These are phyloP conservation scores for Hemistola chrysoprasaria DNA, from an alignment of 2,888 invertebrate genomes.

Conservation along the genomic window DNA sequence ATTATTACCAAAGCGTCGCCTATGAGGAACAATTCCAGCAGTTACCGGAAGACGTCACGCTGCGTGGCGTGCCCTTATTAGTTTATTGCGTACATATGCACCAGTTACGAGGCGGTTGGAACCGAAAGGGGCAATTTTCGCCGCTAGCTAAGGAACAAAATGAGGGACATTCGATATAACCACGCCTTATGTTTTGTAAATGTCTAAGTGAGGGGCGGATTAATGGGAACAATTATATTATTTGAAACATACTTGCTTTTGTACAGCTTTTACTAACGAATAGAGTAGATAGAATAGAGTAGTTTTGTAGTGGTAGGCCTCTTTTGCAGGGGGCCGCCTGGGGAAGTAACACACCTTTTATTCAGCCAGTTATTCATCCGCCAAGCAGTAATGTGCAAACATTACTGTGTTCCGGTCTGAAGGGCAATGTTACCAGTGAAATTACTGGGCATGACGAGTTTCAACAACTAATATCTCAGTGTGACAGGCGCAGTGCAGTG, in stretches of 20 bases:
- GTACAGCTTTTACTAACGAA: too few species aligned
- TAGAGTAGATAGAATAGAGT: too few species aligned
- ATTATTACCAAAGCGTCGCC: not conserved
- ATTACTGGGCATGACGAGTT: too few species aligned
- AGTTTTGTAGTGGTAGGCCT: too few species aligned
- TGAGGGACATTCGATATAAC: conserved; percentile 61
- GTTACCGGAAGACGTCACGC: conserved; percentile 68
- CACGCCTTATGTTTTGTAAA: conserved; percentile 67
- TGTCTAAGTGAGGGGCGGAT: conserved; percentile 41
- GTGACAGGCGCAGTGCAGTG: too few species aligned
- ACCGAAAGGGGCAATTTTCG: conserved; percentile 68
- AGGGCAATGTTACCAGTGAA: too few species aligned
- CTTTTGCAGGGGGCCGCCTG: too few species aligned
- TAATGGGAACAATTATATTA: conserved; percentile 25
- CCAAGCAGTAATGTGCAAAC: too few species aligned
- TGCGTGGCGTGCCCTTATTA: conserved; percentile 56
- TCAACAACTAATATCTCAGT: too few species aligned
- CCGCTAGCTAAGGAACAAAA: conserved; percentile 56
- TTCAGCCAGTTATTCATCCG: too few species aligned
- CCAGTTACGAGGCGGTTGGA: conserved; percentile 59
- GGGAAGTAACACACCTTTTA: too few species aligned
- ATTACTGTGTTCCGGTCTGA: too few species aligned
- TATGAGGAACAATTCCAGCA: conserved; percentile 22
- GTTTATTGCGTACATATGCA: conserved; percentile 64
- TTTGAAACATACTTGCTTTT: conserved; percentile 6